Evolutionary conservation across 2,113 vertebrate genomes (phyloP).

Genomic region (Isurus oxyrinchus): DNA sequence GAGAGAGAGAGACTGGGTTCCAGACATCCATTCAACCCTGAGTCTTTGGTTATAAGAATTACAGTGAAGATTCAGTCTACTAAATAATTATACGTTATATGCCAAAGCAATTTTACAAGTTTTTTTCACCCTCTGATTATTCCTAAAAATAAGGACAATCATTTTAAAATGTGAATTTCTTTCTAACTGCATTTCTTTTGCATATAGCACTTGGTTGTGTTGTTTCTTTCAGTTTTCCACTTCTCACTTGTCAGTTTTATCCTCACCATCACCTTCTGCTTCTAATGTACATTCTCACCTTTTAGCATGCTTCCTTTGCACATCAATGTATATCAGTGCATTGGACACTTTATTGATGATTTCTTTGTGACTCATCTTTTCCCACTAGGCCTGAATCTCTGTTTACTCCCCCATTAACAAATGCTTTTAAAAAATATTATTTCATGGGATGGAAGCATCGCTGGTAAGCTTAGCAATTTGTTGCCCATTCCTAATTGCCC

Average conservation of each 20-base stretch:
- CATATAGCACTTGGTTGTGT: neutral
- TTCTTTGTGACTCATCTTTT: neutral
- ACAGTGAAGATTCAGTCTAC: neutral
- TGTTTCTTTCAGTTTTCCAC: neutral
- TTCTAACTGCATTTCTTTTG: neutral
- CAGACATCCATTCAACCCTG: neutral
- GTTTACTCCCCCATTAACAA: neutral
- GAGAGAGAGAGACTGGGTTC: neutral
- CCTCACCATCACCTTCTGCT: neutral
- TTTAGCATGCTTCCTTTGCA: neutral
- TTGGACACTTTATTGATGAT: neutral
- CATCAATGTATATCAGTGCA: neutral
- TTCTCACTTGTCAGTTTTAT: neutral
- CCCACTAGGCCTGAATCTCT: neutral
- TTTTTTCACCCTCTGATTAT: neutral
- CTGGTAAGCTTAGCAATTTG: too few relatives aligned
- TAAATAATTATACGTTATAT: neutral
- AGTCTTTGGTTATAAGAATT: neutral
- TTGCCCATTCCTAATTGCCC: too few relatives aligned
- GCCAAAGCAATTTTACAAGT: neutral
- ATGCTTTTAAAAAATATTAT: neutral
- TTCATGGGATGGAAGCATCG: too few relatives aligned
- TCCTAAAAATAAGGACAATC: neutral
- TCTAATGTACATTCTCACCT: neutral
- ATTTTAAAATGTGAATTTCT: neutral